Base-by-base conservation (phyloP, 2,113 vertebrate genomes). In the Lepus europaeus region DNA sequence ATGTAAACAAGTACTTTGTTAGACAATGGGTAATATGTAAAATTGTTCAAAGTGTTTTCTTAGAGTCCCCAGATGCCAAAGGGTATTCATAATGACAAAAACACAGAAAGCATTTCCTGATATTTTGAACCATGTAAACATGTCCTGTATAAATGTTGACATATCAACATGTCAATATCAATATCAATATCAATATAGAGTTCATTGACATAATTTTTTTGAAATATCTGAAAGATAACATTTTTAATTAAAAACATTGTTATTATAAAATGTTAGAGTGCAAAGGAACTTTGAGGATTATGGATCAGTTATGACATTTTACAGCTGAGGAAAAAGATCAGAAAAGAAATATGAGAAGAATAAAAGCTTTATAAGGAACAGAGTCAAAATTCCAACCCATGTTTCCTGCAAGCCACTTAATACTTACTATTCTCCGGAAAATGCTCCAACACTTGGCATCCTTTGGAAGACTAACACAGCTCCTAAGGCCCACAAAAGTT, bases 201-300 rank as follows among this genome's bases (percentile, higher is more conserved):
- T 88, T 19, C 31, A n/a, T 8, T 59, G 19, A 68, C 10, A 72
- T 22, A 64, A 1, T 36, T 78, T 63, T 92, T 72, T 63, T 2
- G 22, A 69, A 90, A 91, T 89, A 79, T 16, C 25, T 87, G 29
- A 79, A 86, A 87, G 45, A 69, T 9, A n/a, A 56, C 87, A 33
- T 23, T 59, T 80, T 87, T 87, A 69, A 10, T 27, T 19, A 33
- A 80, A 74, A 68, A 61, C 27, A 79, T 91, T 76, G 12, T 91
- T 86, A 88, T 88, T 8, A 78, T 25, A 69, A 22, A 93, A 78
- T 81, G 20, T 63, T 94, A 78, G 14, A 80, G 1, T 1, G 76
- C 59, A 33, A 87, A 78, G 22, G n/a, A 94, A 70, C 1, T 29
- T 78, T 77, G 45, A 88, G 7, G 49, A 77, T 88, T 31, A 39